Conservation (phyloP, 1,140 invertebrate genomes). For the Drosophila quadrilineata region DNA sequence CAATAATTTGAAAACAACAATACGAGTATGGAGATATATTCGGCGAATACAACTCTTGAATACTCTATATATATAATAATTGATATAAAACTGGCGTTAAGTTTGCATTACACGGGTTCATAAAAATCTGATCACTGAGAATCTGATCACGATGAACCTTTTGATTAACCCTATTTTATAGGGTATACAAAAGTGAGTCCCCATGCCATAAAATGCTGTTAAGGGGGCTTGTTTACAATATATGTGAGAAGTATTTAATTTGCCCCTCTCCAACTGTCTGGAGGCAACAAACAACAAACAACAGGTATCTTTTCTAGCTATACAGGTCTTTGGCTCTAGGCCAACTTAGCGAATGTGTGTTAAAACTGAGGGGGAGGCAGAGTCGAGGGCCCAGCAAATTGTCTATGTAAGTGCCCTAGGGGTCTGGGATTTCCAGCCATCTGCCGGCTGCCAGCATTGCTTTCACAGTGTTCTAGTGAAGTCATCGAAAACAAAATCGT, state of each 20-base stretch:
- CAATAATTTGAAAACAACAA: not conserved
- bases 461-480: conserved; percentile 46
- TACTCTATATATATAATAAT: conserved; percentile 18
- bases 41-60: not conserved
- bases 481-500: conserved; percentile 34
- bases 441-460: conserved; percentile 5
- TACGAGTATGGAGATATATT: not conserved
- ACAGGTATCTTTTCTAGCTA: conserved; percentile 11
- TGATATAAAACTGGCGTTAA: too few species aligned
- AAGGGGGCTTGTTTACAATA: conserved; percentile 6
- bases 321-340: conserved; percentile 28
- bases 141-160: too few species aligned
- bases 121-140: too few species aligned
- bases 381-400: not conserved
- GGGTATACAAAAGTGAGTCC: conserved; percentile 26
- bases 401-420: conserved; percentile 4
- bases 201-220: not conserved
- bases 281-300: conserved; percentile 3
- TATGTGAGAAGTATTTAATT: conserved; percentile 30
- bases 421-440: conserved; percentile 45
- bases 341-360: conserved; percentile 15
- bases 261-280: not conserved
- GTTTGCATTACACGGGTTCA: not conserved
- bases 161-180: not conserved
- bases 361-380: not conserved